phyloP scores from a whole-genome alignment of 1,140 invertebrate genomes.

The Pogonomyrmex californicus region DNA sequence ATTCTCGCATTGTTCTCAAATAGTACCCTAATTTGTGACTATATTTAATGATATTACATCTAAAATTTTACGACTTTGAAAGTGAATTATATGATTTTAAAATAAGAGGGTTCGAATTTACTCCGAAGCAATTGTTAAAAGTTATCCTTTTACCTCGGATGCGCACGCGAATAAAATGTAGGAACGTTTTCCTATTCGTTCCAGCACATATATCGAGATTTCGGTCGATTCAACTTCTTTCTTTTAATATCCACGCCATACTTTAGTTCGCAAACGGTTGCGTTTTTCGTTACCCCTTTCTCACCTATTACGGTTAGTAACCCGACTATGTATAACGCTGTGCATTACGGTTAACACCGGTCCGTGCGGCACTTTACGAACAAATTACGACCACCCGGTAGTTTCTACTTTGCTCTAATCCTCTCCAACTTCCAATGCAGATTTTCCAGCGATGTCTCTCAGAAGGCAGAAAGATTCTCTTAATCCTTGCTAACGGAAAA shows the following conservation, averaged over 20 bases:
- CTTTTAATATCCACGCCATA: slow-evolving; percentile 61
- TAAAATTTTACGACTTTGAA: background rate
- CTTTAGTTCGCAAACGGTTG: slow-evolving; percentile 49
- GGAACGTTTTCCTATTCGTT: slow-evolving; percentile 35
- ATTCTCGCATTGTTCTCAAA: background rate
- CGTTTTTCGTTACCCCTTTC: slow-evolving; percentile 51
- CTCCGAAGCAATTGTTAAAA: slow-evolving; percentile 43
- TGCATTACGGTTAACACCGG: slow-evolving; percentile 71
- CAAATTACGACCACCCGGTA: slow-evolving; percentile 71
- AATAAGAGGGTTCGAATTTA: slow-evolving; percentile 32
- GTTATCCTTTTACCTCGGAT: slow-evolving; percentile 23
- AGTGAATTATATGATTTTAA: slow-evolving; percentile 42
- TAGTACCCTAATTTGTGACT: background rate
- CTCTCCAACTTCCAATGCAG: slow-evolving; percentile 65
- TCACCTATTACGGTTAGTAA: slow-evolving; percentile 58
- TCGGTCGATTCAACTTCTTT: slow-evolving; percentile 54
- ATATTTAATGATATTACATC: background rate
- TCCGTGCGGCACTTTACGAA: slow-evolving; percentile 59
- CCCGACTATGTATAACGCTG: slow-evolving; percentile 69
- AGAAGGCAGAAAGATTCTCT: slow-evolving; percentile 69
- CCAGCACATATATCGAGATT: slow-evolving; percentile 58
- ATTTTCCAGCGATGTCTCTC: slow-evolving; percentile 57
- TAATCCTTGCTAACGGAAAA: slow-evolving; percentile 66
- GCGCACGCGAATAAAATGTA: slow-evolving; percentile 49
- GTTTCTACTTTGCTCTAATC: slow-evolving; percentile 71